Percentiles rank a stretch among this genome's conserved stretches.
These are phyloP conservation scores for Catocala sponsa DNA, from an alignment of 2,888 invertebrate genomes.

Conservation along the genomic window DNA sequence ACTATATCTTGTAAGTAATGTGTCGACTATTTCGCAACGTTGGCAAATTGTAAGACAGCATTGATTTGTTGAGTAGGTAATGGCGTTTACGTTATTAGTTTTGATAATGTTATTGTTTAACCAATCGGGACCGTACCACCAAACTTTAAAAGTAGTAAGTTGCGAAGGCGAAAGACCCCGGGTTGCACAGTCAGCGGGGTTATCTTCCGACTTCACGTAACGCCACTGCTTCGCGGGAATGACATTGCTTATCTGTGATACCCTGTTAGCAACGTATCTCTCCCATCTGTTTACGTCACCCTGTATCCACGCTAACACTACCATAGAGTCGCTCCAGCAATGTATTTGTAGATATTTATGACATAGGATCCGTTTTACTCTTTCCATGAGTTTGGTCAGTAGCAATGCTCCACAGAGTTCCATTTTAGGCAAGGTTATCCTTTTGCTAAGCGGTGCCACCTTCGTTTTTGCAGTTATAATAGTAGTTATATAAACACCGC, in stretches of 20 bases:
- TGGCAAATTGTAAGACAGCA: conserved; percentile 7
- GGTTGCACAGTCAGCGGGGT: conserved; percentile 17
- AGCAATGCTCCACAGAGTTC: conserved; percentile 12
- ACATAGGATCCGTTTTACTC: not conserved
- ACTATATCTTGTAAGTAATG: conserved; percentile 6
- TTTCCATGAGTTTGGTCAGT: conserved; percentile 12
- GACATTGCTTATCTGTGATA: conserved; percentile 13
- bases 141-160: conserved; percentile 8
- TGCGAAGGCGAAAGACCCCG: conserved; percentile 7
- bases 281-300: conserved; percentile 14
- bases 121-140: conserved; percentile 13
- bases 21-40: conserved; percentile 5
- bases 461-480: conserved; percentile 10
- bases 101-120: too few relatives aligned
- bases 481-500: not conserved
- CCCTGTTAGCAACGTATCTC: conserved; percentile 15
- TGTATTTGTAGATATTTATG: not conserved
- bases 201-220: conserved; percentile 13
- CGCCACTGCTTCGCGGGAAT: conserved; percentile 7
- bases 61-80: not conserved
- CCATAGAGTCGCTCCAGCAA: conserved; percentile 16
- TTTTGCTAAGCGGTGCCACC: conserved; percentile 13
- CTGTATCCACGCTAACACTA: conserved; percentile 18
- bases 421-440: conserved; percentile 6
- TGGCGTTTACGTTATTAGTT: too few relatives aligned